phyloP scores from a whole-genome alignment of 37 sponge, comb jelly and placozoan species.

The Bolinopsis microptera region DNA sequence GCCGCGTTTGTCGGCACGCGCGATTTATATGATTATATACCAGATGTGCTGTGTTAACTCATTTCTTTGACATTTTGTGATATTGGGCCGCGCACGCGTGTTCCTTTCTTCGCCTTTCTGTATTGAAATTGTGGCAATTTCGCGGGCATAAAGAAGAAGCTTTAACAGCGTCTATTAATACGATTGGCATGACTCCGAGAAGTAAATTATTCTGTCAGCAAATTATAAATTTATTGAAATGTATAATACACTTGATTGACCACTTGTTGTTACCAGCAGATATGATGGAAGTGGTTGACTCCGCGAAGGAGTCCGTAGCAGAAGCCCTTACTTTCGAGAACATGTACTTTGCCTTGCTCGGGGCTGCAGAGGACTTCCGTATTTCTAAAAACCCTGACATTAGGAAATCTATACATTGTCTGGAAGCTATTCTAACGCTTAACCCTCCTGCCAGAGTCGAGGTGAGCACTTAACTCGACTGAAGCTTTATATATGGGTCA shows the following conservation, averaged over 20 bases:
- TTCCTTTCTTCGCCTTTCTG: no score
- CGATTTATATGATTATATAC: background rate
- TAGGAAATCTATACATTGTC: conserved; percentile 35
- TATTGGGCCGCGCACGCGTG: background rate
- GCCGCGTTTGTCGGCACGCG: background rate
- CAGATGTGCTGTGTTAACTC: background rate
- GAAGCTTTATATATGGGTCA: no score
- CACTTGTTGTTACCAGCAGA: no score
- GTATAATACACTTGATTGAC: no score
- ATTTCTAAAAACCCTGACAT: conserved; percentile 19
- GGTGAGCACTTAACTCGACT: conserved; percentile 29
- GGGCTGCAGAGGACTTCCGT: conserved; percentile 25
- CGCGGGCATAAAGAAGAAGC: no score
- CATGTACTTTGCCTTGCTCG: conserved; percentile 55
- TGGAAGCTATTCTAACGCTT: conserved; percentile 12
- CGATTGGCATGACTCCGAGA: no score
- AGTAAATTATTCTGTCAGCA: no score
- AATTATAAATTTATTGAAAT: no score
- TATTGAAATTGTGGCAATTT: no score
- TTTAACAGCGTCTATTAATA: no score
- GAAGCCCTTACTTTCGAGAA: conserved; percentile 30
- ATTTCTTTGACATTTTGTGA: conserved; percentile 35
- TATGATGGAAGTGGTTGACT: background rate
- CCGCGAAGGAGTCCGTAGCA: background rate
- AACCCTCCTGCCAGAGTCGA: conserved; percentile 19